Base-by-base conservation (phyloP, 2,113 vertebrate species). In the Myotis brandtii region DNA sequence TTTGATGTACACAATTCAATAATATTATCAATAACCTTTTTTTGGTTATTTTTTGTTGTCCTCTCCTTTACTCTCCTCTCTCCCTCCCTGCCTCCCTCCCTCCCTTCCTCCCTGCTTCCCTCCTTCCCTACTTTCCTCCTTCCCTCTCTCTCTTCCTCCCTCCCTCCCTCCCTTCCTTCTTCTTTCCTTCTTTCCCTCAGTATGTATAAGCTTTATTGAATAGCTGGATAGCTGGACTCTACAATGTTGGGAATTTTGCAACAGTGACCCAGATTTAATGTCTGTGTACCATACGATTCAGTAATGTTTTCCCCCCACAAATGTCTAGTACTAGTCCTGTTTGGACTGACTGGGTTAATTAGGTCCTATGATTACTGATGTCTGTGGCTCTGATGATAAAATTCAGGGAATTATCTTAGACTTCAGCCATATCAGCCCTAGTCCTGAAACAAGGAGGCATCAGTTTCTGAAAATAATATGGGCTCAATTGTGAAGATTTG, bases 391-490 rank as follows among this genome's bases (percentile, higher is more conserved):
- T 30, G 5, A 40, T 80, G 12, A 86, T 30, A 40, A 50, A 50
- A 76, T 89, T 81, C 37, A 87, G 21, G 6, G 32, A 54, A 48
- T 32, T 87, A 23, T 54, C 17, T 81, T 64, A 93, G 54, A 52
- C 30, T 16, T 50, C 12, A 43, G 20, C 4, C 54, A 84, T 23
- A 32, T 25, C 16, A 48, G 2, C 0, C 11, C 6, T 5, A 76
- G 0, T 56, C 30, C 6, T 72, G 18, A 62, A 54, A 3, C 12
- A 27, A n/a, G 25, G 7, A 0, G 9, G 0, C 5, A 4, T 48
- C 13, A 12, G 18, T 70, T 92, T 34, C n/a, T 89, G 80, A 30
- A 85, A 92, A 76, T 56, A 1, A 0, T 5, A 84, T 10, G 25
- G 25, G 18, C 25, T 56, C 23, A 23, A 2, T 32, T 16, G 37